Conservation (phyloP, 2,797 vertebrate species). For the Megalops cyprinoides region DNA sequence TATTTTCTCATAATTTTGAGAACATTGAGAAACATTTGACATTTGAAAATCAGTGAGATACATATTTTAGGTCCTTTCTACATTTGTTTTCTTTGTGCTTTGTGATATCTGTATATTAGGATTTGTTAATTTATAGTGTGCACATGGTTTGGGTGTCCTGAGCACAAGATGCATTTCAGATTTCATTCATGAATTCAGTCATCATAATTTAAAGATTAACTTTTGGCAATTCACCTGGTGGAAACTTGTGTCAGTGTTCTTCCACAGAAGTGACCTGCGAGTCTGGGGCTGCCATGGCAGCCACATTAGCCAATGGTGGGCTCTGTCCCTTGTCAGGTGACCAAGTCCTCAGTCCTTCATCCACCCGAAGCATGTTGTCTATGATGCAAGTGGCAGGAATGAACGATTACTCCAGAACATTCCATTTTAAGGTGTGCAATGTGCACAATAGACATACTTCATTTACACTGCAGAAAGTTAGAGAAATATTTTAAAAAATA, state of each 20-base stretch:
- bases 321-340: constrained; percentile 71
- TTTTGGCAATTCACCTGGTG: not conserved
- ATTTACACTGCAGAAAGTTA: not conserved
- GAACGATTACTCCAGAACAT: constrained; percentile 67
- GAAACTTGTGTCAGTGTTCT: constrained; percentile 56
- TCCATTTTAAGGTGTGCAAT: constrained; percentile 64
- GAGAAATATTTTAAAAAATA: not conserved
- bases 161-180: no score
- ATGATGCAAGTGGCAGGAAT: constrained; percentile 73
- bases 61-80: no score
- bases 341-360: constrained; percentile 63
- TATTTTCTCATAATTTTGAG: not conserved
- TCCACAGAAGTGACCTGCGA: constrained; percentile 72
- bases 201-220: no score
- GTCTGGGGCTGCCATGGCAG: constrained; percentile 66
- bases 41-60: no score
- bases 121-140: no score
- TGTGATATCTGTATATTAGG: no score
- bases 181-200: no score
- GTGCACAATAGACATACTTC: not conserved
- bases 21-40: no score
- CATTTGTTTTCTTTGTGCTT: no score
- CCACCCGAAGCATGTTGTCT: constrained; percentile 61
- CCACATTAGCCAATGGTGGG: constrained; percentile 70
- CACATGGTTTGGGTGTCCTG: no score